Evolutionary conservation across 2,888 invertebrate genomes (phyloP).

Genomic region (Drosophila kambysellisi): DNA sequence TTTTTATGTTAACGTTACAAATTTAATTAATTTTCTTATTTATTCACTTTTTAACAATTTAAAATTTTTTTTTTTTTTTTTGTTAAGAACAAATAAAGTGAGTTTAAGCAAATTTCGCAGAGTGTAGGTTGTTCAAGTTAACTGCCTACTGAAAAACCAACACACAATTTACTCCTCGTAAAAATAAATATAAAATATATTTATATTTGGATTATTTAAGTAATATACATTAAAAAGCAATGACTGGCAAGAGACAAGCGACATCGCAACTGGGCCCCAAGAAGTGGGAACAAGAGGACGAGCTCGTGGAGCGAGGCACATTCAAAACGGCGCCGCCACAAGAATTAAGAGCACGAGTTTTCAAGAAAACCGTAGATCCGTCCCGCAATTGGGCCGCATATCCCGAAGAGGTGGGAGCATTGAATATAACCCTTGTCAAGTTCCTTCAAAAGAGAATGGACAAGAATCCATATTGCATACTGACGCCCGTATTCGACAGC

Average conservation of each 20-base stretch:
- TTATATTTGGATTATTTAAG: too few relatives aligned
- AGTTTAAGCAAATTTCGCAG: neutral
- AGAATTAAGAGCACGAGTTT: conserved; percentile 90
- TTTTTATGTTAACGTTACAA: too few relatives aligned
- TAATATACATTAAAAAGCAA: too few relatives aligned
- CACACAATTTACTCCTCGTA: too few relatives aligned
- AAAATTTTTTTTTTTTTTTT: neutral
- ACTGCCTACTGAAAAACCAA: too few relatives aligned
- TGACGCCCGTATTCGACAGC: conserved; percentile 94
- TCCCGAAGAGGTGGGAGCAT: conserved; percentile 90
- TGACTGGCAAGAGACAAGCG: conserved; percentile 86
- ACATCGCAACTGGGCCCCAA: conserved; percentile 87
- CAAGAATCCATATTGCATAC: conserved; percentile 92
- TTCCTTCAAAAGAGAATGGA: conserved; percentile 95
- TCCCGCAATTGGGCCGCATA: conserved; percentile 85
- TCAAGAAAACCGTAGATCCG: conserved; percentile 85
- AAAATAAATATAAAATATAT: too few relatives aligned
- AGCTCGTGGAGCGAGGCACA: conserved; percentile 90
- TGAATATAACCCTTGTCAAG: conserved; percentile 92
- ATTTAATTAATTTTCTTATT: neutral
- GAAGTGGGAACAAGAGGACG: conserved; percentile 94
- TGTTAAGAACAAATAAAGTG: neutral
- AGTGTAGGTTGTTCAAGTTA: neutral
- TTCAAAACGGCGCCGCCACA: conserved; percentile 90
- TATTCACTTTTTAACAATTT: too few relatives aligned